Percentiles rank a stretch among this genome's conserved stretches.
Conservation (phyloP, 1,140 invertebrate genomes). For the Aphidius ervi region DNA sequence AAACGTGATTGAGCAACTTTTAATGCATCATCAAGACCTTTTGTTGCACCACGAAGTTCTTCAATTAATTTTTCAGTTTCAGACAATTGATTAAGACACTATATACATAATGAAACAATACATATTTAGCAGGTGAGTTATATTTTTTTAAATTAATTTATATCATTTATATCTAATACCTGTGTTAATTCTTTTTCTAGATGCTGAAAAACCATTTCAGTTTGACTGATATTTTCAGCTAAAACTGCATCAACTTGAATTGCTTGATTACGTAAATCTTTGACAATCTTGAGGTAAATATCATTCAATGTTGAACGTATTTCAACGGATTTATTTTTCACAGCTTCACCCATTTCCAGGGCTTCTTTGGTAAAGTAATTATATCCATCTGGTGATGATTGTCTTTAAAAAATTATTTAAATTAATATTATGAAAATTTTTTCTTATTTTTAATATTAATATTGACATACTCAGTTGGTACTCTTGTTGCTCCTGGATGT, state of each 20-base stretch:
- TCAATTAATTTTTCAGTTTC: slow-evolving; percentile 67
- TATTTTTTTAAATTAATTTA: not conserved
- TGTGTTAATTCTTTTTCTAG: slow-evolving; percentile 64
- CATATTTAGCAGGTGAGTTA: not conserved
- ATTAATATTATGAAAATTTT: not conserved
- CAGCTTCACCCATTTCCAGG: slow-evolving; percentile 60
- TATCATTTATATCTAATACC: slow-evolving; percentile 37
- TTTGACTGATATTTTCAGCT: slow-evolving; percentile 62
- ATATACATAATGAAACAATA: slow-evolving; percentile 25
- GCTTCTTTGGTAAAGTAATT: slow-evolving; percentile 66
- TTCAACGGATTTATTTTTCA: slow-evolving; percentile 59
- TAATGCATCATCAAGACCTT: slow-evolving; percentile 66
- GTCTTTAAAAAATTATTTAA: slow-evolving; percentile 42
- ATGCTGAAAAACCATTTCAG: slow-evolving; percentile 61
- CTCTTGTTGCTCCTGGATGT: slow-evolving; percentile 65
- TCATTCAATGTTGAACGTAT: slow-evolving; percentile 61
- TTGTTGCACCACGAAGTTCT: slow-evolving; percentile 58
- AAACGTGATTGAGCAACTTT: slow-evolving; percentile 75
- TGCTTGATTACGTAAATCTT: slow-evolving; percentile 69
- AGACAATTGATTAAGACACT: slow-evolving; percentile 63
- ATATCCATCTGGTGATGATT: slow-evolving; percentile 67
- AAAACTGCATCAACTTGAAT: slow-evolving; percentile 67
- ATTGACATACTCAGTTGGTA: slow-evolving; percentile 59
- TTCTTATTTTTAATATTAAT: not conserved
- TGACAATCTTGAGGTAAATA: slow-evolving; percentile 61